Conservation (phyloP, 2,797 vertebrate species). For the Danio aesculapii region DNA sequence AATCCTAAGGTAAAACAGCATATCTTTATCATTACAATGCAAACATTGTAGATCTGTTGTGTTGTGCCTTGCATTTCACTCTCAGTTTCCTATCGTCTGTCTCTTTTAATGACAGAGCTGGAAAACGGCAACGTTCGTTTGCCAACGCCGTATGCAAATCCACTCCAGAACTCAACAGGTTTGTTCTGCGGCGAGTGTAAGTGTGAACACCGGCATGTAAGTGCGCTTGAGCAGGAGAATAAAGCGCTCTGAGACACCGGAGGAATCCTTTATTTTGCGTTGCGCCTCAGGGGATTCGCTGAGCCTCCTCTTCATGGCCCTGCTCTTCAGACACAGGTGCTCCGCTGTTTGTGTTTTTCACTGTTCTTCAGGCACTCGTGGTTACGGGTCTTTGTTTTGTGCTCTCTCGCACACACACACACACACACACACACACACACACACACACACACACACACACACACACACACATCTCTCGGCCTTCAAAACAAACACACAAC, state of each 20-base stretch:
- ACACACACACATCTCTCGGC: conserved; percentile 47
- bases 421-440: too few relatives aligned
- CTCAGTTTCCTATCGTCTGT: not conserved
- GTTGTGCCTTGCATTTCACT: not conserved
- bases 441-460: conserved; percentile 40
- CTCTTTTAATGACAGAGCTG: not conserved
- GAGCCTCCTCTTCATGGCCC: conserved; percentile 63
- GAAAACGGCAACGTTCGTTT: conserved; percentile 5
- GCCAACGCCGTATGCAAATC: not conserved
- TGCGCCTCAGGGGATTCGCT: conserved; percentile 58
- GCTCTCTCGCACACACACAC: conserved; percentile 57
- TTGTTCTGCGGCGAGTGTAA: not conserved
- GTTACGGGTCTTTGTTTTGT: conserved; percentile 80
- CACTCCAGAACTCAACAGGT: conserved; percentile 32
- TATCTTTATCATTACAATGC: not conserved
- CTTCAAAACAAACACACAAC: conserved; percentile 46
- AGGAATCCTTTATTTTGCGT: conserved; percentile 63
- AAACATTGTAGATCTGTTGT: not conserved
- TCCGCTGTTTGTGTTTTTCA: conserved; percentile 77
- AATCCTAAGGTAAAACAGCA: not conserved
- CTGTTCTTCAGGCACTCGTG: conserved; percentile 77
- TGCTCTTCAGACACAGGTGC: conserved; percentile 79
- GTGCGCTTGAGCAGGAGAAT: conserved; percentile 39
- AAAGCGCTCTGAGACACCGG: conserved; percentile 42
- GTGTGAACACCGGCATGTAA: conserved; percentile 38